Evolutionary conservation across 2,797 vertebrate species (phyloP).

Genomic region (Peromyscus melanophrys): DNA sequence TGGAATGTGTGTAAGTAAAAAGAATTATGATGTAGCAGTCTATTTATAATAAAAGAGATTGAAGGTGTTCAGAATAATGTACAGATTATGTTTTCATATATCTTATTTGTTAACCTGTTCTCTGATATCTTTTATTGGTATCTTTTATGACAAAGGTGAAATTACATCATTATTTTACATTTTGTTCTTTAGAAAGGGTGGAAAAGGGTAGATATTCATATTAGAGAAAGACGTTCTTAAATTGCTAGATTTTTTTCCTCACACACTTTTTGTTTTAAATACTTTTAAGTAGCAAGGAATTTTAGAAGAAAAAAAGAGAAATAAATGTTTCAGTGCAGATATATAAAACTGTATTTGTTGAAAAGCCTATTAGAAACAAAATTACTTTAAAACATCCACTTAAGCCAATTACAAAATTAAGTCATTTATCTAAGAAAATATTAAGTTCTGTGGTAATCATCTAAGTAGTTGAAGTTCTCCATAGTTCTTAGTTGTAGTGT

Average conservation of each 20-base stretch:
- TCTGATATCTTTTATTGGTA: conserved; percentile 65
- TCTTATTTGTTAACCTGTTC: conserved; percentile 57
- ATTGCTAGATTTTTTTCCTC: not conserved
- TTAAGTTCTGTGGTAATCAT: not conserved
- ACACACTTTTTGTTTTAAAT: conserved; percentile 56
- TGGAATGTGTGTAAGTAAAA: conserved; percentile 68
- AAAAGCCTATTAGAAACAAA: conserved; percentile 58
- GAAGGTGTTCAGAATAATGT: conserved; percentile 1
- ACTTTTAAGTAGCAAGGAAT: conserved; percentile 38
- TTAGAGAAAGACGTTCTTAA: conserved; percentile 37
- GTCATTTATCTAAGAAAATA: not conserved
- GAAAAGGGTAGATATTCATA: conserved; percentile 11
- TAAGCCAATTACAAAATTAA: conserved; percentile 51
- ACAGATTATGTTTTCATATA: not conserved
- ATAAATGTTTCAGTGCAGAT: conserved; percentile 16
- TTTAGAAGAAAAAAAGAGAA: conserved; percentile 40
- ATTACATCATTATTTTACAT: conserved; percentile 2
- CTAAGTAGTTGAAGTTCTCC: not conserved
- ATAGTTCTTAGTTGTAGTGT: conserved; percentile 6
- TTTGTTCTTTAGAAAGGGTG: conserved; percentile 7
- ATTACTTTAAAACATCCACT: not conserved
- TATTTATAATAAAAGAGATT: not conserved
- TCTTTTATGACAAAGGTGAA: conserved; percentile 55
- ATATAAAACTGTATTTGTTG: conserved; percentile 9
- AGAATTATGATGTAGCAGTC: not conserved